phyloP scores from a whole-genome alignment of 2,113 vertebrate genomes.

The Phaethornis superciliosus region DNA sequence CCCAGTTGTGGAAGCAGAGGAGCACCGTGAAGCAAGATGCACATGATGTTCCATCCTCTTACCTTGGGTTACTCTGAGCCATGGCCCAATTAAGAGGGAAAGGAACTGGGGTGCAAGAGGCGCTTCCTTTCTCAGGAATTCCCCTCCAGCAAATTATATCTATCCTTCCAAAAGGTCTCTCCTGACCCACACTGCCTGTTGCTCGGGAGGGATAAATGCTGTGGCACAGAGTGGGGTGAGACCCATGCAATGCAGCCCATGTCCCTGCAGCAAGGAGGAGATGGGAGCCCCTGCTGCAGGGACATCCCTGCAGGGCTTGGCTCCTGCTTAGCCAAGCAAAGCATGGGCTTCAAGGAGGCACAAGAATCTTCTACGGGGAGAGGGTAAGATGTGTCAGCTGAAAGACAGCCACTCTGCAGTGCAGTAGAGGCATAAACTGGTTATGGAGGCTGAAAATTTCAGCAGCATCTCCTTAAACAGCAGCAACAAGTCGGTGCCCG shows the following conservation, averaged over 20 bases:
- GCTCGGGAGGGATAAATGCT: neutral
- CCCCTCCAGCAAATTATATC: neutral
- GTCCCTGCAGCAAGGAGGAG: neutral
- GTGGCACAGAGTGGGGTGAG: neutral
- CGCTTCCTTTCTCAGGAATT: neutral
- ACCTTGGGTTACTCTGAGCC: neutral
- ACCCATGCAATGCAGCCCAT: rapidly evolving
- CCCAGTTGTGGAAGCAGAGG: neutral
- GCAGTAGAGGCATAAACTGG: neutral
- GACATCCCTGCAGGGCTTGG: neutral
- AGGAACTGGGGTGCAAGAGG: neutral
- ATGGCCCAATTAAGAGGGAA: neutral
- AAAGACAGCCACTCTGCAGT: neutral
- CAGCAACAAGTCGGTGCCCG: neutral
- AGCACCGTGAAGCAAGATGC: neutral
- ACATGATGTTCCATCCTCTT: neutral
- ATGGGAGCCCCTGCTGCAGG: neutral
- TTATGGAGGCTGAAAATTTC: neutral
- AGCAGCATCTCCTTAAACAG: neutral
- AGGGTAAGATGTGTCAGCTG: neutral
- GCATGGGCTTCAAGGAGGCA: neutral
- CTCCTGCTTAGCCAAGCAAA: neutral
- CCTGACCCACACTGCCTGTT: neutral
- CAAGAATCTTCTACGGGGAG: neutral
- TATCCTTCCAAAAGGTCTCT: neutral